phyloP scores from a whole-genome alignment of 2,888 invertebrate genomes.

The Pterostichus niger region DNA sequence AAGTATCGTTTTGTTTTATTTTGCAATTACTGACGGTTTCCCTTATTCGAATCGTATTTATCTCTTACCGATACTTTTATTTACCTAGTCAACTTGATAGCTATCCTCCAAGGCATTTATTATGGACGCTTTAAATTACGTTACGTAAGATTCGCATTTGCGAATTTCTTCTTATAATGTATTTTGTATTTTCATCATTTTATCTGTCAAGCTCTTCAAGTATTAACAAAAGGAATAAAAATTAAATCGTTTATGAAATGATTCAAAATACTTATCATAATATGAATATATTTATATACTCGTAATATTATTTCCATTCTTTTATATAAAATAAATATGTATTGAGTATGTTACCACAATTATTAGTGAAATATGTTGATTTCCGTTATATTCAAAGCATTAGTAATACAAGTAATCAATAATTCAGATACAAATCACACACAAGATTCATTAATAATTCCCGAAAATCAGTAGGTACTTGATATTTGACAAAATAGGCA shows the following conservation, averaged over 20 bases:
- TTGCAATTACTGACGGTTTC: not conserved
- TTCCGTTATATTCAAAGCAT: not conserved
- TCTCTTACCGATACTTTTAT: conserved; percentile 15
- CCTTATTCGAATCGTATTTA: conserved; percentile 2
- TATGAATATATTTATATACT: too few relatives aligned
- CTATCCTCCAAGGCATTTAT: conserved; percentile 21
- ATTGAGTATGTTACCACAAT: not conserved
- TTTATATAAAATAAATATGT: too few relatives aligned
- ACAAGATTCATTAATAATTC: not conserved
- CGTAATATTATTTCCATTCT: too few relatives aligned
- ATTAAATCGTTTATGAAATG: too few relatives aligned
- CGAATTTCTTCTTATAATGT: not conserved
- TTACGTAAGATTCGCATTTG: conserved; percentile 36
- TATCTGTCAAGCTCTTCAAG: not conserved
- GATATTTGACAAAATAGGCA: not conserved
- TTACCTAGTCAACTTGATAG: conserved; percentile 11
- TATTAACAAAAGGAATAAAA: not conserved
- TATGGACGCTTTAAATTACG: conserved; percentile 22
- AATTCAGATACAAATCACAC: conserved; percentile 3
- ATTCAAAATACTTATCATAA: too few relatives aligned
- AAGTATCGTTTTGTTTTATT: not conserved
- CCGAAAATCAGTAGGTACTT: not conserved
- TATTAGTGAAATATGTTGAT: not conserved
- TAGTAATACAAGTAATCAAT: not conserved
- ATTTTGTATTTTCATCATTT: not conserved